Evolutionary conservation across 2,888 invertebrate genomes (phyloP), one percentile per base, ranked within the genome.

Genomic region (Mesoligia furuncula): DNA sequence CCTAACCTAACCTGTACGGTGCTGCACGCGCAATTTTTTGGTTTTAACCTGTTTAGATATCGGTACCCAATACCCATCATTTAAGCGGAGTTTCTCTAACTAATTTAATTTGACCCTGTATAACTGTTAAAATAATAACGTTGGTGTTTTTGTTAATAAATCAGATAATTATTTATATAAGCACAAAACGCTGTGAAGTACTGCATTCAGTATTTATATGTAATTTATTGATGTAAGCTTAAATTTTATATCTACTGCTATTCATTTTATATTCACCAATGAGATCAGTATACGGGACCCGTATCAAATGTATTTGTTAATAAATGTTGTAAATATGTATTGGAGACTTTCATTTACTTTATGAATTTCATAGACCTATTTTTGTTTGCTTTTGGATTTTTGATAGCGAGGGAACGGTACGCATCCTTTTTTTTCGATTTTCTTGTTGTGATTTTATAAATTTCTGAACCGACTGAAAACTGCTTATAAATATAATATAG

Each of bases 241-340:
- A 87, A 77, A 73, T 82, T 79, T 68, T 85, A 66, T 75, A 81
- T 71, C 13, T 72, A 71, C 59, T 74, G 27, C 27, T 57, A 80
- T 77, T 87, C 83, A 83, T 89, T 89, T 90, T 89, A 76, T 90
- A 90, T 85, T 76, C 74, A 82, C 65, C 75, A 79, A 76, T 88
- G 77, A 66, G 51, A 65, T 68, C 68, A 45, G 15, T 45, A 45
- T 15, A 15, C 45, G 45, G 15, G 45, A 45, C 15, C 45, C 15
- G 72, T 79, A 82, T 85, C 68, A 76, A 86, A 84, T 85, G 79
- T 82, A 88, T 88, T 88, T 91, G 88, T 90, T 88, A 92, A 90
- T 91, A 91, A 92, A 91, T 90, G 87, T 90, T 90, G 88, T 90
- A 85, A 84, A 84, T 88, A 86, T 87, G 75, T 79, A 64, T 61